These are phyloP conservation scores for Crypturellus tataupa DNA, from an alignment of 2,797 vertebrate species.

Conservation along the genomic window DNA sequence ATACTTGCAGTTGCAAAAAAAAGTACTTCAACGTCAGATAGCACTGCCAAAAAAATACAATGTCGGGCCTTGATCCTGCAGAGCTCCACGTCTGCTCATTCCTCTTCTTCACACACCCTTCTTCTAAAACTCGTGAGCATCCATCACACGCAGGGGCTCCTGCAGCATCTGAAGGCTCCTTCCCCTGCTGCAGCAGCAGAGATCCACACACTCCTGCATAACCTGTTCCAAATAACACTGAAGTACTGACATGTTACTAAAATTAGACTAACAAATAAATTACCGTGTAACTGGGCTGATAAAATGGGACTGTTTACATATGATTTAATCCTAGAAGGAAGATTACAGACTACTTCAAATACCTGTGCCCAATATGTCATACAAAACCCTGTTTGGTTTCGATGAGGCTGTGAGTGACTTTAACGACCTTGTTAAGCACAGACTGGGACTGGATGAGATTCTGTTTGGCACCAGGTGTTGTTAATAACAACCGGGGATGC, in stretches of 20 bases:
- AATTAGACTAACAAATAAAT: constrained; percentile 73
- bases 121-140: not conserved
- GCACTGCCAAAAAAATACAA: constrained; percentile 32
- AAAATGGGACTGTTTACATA: constrained; percentile 69
- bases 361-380: constrained; percentile 39
- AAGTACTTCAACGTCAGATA: not conserved
- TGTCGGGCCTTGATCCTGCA: constrained; percentile 52
- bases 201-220: constrained; percentile 15
- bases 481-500: constrained; percentile 25
- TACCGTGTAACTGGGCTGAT: constrained; percentile 41
- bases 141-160: not conserved
- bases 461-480: constrained; percentile 52
- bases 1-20: constrained; percentile 25
- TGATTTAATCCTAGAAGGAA: constrained; percentile 56
- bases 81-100: not conserved
- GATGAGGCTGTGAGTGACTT: constrained; percentile 47
- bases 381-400: constrained; percentile 61
- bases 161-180: not conserved
- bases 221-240: constrained; percentile 18
- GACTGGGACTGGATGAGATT: constrained; percentile 64
- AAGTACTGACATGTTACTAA: constrained; percentile 49
- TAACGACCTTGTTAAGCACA: constrained; percentile 70
- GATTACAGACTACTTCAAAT: constrained; percentile 71
- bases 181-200: not conserved
- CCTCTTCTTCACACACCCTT: not conserved